Evolutionary conservation across 2,797 vertebrate species (phyloP), one percentile per base, ranked within the genome.

Genomic region (Ibycter americanus): DNA sequence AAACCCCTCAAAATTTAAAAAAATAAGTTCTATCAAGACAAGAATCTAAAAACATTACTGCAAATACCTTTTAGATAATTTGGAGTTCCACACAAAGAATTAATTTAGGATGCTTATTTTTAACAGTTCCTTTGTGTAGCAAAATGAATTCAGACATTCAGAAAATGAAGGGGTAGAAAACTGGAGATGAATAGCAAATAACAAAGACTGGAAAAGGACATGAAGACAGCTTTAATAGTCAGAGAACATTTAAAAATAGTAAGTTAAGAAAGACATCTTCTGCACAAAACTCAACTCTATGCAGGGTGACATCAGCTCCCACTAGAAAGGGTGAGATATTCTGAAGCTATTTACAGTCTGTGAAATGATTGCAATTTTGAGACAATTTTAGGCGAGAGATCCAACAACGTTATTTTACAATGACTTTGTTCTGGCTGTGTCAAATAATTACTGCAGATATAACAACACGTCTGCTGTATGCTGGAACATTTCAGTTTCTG

Each of bases 161-260:
- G 84, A 86, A 81, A 92, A 77, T 23, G 6, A 71, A 89, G 66
- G 23, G 62, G 52, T 42, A 42, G 67, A 63, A 93, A 93, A 59
- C 23, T 19, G 40, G 34, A 19, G 18, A 66, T 32, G 52, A 90
- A 86, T 15, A 95, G 70, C 62, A 81, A 86, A 92, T 59, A 96
- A 62, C 14, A 40, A 62, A 27, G 59, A 78, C n/a, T 81, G 54
- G 44, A 49, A 79, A 79, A 79, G 83, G 61, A 84, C 51, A 81
- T 49, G 88, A 91, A 94, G 54, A 47, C 5, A 11, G 49, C 56
- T 73, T 90, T 76, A 88, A 91, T 34, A 90, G 56, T 22, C 25
- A 90, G 31, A 27, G 56, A 96, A 94, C 56, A 77, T 84, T 87
- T 91, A 47, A 84, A 97, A 94, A 96, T 56, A 92, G 83, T 34